Conservation (phyloP, 1,140 invertebrate species). For the Eurosta solidaginis region DNA sequence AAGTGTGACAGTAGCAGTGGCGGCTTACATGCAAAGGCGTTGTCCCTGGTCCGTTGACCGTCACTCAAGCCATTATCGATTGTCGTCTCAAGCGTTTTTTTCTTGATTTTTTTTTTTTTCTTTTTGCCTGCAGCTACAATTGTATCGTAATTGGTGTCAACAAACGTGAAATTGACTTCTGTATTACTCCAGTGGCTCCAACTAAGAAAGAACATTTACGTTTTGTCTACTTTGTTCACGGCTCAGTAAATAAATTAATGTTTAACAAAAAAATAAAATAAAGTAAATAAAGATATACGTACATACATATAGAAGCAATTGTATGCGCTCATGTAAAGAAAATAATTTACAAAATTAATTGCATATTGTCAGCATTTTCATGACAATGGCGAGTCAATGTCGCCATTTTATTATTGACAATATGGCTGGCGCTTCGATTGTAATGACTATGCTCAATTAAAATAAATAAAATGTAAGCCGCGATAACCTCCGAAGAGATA, state of each 20-base stretch:
- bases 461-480: no score
- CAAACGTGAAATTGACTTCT: conserved; percentile 24
- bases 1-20: not conserved
- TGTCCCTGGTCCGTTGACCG: not conserved
- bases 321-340: not conserved
- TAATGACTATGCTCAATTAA: not conserved
- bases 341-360: conserved; percentile 23
- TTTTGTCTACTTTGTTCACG: not conserved
- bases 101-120: not conserved
- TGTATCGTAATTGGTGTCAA: conserved; percentile 25
- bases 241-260: not conserved
- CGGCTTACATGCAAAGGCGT: not conserved
- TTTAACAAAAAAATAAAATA: not conserved
- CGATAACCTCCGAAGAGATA: no score
- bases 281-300: no score
- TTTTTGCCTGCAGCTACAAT: not conserved
- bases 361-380: not conserved
- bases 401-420: conserved; percentile 9
- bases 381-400: conserved; percentile 14
- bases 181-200: not conserved
- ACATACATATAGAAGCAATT: not conserved
- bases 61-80: not conserved
- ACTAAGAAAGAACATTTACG: not conserved
- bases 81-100: not conserved
- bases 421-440: not conserved